Percentiles rank a stretch among this genome's conserved stretches.
phyloP scores from a whole-genome alignment of 2,888 invertebrate species.

The Schrankia costaestrigalis region DNA sequence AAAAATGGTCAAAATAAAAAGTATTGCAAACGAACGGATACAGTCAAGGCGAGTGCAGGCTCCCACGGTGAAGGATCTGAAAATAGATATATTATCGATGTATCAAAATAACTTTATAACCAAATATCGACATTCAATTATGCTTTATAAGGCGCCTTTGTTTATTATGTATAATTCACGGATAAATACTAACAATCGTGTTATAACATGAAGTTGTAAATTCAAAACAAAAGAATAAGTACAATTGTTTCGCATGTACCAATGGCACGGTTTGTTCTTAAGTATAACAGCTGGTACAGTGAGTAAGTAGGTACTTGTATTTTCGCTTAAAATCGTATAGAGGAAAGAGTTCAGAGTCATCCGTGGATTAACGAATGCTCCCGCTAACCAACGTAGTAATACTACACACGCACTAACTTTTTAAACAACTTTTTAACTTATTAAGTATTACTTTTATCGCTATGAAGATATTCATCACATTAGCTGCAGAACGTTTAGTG shows the following conservation, averaged over 20 bases:
- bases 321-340: conserved; percentile 35
- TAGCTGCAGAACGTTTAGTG: too few relatives aligned
- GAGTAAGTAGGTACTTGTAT: conserved; percentile 6
- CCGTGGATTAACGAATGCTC: conserved; percentile 50
- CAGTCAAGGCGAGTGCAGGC: conserved; percentile 35
- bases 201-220: conserved; percentile 21
- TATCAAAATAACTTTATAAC: conserved; percentile 28
- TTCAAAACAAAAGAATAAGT: conserved; percentile 17
- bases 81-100: conserved; percentile 26
- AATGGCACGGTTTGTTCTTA: too few relatives aligned
- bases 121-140: conserved; percentile 18
- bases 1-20: conserved; percentile 34
- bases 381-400: conserved; percentile 37
- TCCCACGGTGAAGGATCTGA: conserved; percentile 41
- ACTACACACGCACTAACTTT: conserved; percentile 31
- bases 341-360: conserved; percentile 44
- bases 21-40: conserved; percentile 37
- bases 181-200: conserved; percentile 14
- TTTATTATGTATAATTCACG: conserved; percentile 18
- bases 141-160: conserved; percentile 17
- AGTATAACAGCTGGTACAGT: too few relatives aligned
- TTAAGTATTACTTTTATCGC: background rate
- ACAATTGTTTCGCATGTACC: too few relatives aligned
- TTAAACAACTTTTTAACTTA: conserved; percentile 7
- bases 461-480: too few relatives aligned